These are phyloP conservation scores for Temnothorax ravouxi DNA, from an alignment of 2,888 invertebrate genomes.

Conservation along the genomic window DNA sequence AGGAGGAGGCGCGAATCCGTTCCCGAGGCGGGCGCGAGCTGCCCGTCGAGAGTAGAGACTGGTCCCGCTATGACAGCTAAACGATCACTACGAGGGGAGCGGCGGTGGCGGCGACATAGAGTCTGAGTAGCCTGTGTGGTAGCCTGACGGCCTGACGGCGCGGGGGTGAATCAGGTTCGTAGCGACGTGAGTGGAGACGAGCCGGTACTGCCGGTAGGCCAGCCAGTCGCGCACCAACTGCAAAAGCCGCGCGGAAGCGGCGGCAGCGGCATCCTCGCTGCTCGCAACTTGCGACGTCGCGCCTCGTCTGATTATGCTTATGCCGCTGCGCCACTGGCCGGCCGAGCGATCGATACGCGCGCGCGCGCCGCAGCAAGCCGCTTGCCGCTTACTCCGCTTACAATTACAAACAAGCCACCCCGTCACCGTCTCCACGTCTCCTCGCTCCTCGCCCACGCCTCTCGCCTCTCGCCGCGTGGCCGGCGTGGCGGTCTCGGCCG, in stretches of 20 bases:
- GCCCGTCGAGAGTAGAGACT: conserved; percentile 1
- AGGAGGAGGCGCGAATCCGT: background rate
- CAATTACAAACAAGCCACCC: too few species aligned
- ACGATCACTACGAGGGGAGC: conserved; percentile 22
- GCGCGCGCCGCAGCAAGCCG: background rate
- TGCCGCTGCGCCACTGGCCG: conserved; percentile 25
- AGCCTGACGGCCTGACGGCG: conserved; percentile 21
- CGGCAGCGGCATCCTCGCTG: conserved; percentile 63
- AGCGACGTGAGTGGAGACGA: conserved; percentile 60
- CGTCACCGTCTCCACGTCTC: background rate
- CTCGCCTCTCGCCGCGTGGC: background rate
- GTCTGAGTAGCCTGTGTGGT: too few species aligned
- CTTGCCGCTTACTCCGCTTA: background rate
- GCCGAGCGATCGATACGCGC: conserved; percentile 34
- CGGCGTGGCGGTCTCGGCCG: background rate
- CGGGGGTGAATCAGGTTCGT: background rate
- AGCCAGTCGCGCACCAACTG: conserved; percentile 74
- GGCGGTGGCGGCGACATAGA: conserved; percentile 32
- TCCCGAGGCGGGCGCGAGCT: background rate
- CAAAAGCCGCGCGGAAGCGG: conserved; percentile 57
- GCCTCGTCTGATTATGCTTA: conserved; percentile 33
- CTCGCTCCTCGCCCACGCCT: too few species aligned
- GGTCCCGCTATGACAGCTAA: background rate
- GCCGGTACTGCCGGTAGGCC: conserved; percentile 64
- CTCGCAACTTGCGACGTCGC: conserved; percentile 57